Evolutionary conservation across 2,797 vertebrate species (phyloP).

Genomic region (Eupleurogrammus muticus): DNA sequence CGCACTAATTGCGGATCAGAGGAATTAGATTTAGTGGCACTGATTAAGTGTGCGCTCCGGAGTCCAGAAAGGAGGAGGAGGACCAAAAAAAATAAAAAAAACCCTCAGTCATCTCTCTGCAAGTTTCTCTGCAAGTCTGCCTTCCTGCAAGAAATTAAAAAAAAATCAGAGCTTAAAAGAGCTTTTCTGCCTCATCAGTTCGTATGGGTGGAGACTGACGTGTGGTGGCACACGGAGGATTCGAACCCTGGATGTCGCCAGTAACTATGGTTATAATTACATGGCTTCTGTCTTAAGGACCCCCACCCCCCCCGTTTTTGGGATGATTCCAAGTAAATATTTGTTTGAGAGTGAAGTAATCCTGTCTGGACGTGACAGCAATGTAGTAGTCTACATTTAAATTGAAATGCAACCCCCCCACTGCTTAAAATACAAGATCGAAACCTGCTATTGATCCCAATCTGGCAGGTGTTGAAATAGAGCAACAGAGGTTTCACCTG

Average conservation of each 20-base stretch:
- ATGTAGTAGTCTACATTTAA: constrained; percentile 1
- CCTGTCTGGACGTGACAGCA: constrained; percentile 26
- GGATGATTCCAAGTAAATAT: constrained; percentile 39
- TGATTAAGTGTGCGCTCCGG: constrained; percentile 23
- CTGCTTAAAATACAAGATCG: background rate
- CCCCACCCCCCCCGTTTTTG: no score
- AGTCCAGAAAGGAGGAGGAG: background rate
- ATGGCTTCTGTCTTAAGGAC: constrained; percentile 47
- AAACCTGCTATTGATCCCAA: background rate
- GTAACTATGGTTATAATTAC: constrained; percentile 61
- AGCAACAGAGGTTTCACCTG: background rate
- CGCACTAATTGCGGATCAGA: constrained; percentile 18
- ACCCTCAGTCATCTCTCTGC: constrained; percentile 2
- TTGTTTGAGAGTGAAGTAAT: constrained; percentile 32
- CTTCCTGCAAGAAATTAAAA: background rate
- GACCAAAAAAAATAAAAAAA: no score
- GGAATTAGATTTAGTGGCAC: constrained; percentile 26
- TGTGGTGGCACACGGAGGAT: constrained; percentile 52
- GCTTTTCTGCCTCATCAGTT: constrained; percentile 42
- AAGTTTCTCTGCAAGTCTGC: constrained; percentile 34
- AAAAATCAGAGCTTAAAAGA: background rate
- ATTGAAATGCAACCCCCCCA: constrained; percentile 4
- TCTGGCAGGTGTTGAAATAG: background rate
- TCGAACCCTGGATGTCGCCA: constrained; percentile 59
- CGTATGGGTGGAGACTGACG: constrained; percentile 49